phyloP scores from a whole-genome alignment of 2,888 invertebrate genomes.

The Branchinecta sandiegonensis region DNA sequence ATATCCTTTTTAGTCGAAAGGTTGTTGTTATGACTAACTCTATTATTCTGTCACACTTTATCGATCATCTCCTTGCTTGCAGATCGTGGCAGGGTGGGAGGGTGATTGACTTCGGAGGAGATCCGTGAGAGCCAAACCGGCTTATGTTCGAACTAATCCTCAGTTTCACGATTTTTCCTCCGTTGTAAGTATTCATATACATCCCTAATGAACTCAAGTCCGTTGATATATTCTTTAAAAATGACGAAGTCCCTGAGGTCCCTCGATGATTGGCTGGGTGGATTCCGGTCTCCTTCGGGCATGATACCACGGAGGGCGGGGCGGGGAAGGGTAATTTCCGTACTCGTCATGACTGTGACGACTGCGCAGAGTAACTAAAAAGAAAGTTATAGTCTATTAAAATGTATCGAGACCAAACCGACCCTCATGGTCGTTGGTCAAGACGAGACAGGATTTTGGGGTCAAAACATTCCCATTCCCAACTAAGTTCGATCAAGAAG shows the following conservation, averaged over 20 bases:
- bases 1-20: too few relatives aligned
- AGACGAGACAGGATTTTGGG: too few relatives aligned
- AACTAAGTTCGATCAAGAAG: too few relatives aligned
- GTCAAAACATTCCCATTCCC: too few relatives aligned
- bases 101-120: too few relatives aligned
- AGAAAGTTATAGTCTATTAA: not conserved
- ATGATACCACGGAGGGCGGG: not conserved
- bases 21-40: too few relatives aligned
- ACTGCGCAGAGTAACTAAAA: slow-evolving; percentile 11
- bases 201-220: slow-evolving; percentile 43
- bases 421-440: too few relatives aligned
- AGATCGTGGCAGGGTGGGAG: too few relatives aligned
- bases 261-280: slow-evolving; percentile 35
- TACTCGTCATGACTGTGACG: not conserved
- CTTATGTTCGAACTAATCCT: too few relatives aligned
- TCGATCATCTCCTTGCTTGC: too few relatives aligned
- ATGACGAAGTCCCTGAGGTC: slow-evolving; percentile 47
- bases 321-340: not conserved
- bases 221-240: slow-evolving; percentile 47
- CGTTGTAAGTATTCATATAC: slow-evolving; percentile 32
- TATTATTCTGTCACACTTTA: too few relatives aligned
- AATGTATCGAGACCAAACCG: not conserved
- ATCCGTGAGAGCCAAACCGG: too few relatives aligned
- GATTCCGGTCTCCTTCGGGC: slow-evolving; percentile 20
- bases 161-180: not conserved